Conservation (phyloP, 2,888 invertebrate genomes). For the Metellina segmentata region DNA sequence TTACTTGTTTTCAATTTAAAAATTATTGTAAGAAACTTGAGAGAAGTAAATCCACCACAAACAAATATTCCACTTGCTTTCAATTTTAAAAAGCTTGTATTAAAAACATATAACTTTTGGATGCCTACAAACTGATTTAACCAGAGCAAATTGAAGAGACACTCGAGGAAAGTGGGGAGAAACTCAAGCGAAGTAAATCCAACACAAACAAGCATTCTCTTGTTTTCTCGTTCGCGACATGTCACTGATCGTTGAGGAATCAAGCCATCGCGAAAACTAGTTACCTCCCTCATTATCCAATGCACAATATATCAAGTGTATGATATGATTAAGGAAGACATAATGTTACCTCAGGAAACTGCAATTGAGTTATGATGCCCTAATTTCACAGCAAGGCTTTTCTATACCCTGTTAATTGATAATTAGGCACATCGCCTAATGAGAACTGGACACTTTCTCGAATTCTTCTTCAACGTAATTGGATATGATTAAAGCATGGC, state of each 20-base stretch:
- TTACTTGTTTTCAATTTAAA: neutral
- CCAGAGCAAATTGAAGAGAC: neutral
- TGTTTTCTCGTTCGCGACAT: neutral
- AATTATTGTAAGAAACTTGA: neutral
- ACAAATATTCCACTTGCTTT: neutral
- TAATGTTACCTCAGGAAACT: conserved; percentile 17
- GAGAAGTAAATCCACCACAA: neutral
- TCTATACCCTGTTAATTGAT: conserved; percentile 40
- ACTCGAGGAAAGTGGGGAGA: neutral
- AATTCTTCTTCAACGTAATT: conserved; percentile 9
- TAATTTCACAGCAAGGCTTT: neutral
- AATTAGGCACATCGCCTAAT: conserved; percentile 48
- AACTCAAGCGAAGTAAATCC: neutral
- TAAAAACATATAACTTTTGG: too few relatives aligned
- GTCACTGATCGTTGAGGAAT: neutral
- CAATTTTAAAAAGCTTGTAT: too few relatives aligned
- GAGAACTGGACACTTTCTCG: conserved; percentile 9
- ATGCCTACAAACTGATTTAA: neutral
- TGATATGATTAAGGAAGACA: conserved; percentile 44
- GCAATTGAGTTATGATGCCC: conserved; percentile 52
- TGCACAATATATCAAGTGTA: conserved; percentile 14
- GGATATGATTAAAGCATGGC: neutral
- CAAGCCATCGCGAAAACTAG: neutral
- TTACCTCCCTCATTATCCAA: neutral
- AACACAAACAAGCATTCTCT: neutral